Base-by-base conservation (phyloP, 2,888 invertebrate species). In the Petrophora chlorosata region DNA sequence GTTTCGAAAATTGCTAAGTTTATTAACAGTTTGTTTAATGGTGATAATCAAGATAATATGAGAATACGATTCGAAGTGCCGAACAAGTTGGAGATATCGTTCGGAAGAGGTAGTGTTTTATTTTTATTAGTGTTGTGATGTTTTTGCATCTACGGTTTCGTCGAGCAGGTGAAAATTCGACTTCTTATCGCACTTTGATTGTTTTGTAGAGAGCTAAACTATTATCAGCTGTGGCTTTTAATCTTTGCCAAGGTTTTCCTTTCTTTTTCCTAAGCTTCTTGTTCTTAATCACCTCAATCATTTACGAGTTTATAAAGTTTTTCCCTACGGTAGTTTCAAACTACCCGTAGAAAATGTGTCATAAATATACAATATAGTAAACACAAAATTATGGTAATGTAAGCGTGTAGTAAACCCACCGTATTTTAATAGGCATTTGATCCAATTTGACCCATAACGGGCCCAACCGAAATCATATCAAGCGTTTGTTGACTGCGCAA, bases 1-100 rank as follows among this genome's bases (percentile, higher is more conserved):
- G 52, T 54, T 58, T 55, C 62, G 54, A 63, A 64, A 50, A 50
- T 50, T 50, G 49, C 43, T 17, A 39, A 50, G 23, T 50, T 50
- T 15, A 33, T 50, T 32, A 30, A 41, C 9, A 50, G 28, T 44
- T 50, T 50, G 39, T 38, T 50, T 23, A 28, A 50, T 62, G 51
- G 70, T 66, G 68, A 49, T 61, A 68, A 8, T 35, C 43, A 61
- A 69, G 62, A 82, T 85, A 85, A 80, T 78, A 88, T 90, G 90
- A 82, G 75, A 79, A 90, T 90, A 76, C 79, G 88, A 47, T 90
- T 86, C 65, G 89, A 90, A 75, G 90, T 88, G 79, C 90, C 90
- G 50, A 90, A 90, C 68, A 89, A 84, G 69, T 86, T 90, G 88
- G 90, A 90, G 83, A 89, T 90, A 66, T 74, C 79, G 64, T 88